A percentile compares a stretch with the other conserved stretches of the same genome.
These are phyloP conservation scores for Tachypleus tridentatus DNA, from an alignment of 1,140 invertebrate species.

Conservation along the genomic window DNA sequence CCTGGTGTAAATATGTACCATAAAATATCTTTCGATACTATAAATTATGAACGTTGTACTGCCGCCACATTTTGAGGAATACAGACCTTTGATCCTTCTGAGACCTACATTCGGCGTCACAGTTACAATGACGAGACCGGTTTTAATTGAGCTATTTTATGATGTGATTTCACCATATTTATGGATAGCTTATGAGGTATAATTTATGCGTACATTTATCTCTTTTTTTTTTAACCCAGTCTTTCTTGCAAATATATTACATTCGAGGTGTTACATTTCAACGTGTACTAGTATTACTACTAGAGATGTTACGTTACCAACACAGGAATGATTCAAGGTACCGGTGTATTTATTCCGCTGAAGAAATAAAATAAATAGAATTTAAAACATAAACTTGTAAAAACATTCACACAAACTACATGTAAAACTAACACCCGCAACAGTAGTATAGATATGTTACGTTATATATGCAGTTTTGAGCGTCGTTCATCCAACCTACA, in stretches of 20 bases:
- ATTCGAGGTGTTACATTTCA: neutral
- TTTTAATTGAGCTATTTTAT: constrained; percentile 35
- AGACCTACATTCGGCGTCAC: too few relatives aligned
- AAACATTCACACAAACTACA: neutral
- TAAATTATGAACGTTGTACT: too few relatives aligned
- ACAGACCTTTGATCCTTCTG: too few relatives aligned
- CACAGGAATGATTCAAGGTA: too few relatives aligned
- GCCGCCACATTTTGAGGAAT: too few relatives aligned
- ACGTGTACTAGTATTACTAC: neutral
- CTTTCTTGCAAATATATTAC: constrained; percentile 33
- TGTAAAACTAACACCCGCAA: neutral
- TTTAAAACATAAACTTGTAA: neutral
- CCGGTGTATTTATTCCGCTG: too few relatives aligned
- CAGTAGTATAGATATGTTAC: neutral
- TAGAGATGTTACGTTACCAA: neutral
- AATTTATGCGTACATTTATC: constrained; percentile 21
- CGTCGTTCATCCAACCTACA: constrained; percentile 13
- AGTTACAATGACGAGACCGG: neutral
- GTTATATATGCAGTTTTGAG: neutral
- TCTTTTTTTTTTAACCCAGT: constrained; percentile 32
- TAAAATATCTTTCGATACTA: too few relatives aligned
- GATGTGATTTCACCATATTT: constrained; percentile 40
- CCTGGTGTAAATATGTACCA: too few relatives aligned
- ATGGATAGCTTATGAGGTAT: constrained; percentile 37
- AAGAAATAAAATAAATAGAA: neutral